These are phyloP conservation scores for Rallus crepitans DNA, from an alignment of 2,797 vertebrate species.

Conservation along the genomic window DNA sequence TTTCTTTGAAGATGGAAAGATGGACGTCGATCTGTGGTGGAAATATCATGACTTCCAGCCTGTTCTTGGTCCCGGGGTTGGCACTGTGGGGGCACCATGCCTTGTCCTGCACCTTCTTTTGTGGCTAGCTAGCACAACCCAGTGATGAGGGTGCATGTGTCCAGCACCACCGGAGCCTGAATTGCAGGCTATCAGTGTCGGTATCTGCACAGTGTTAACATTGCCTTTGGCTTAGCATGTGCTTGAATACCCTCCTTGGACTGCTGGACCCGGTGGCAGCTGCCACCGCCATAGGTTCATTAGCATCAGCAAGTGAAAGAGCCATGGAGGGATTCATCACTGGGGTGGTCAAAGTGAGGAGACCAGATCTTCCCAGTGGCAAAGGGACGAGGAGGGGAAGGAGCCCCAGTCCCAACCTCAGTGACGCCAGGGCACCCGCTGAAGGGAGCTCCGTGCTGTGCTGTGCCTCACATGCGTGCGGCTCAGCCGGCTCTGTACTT, in stretches of 20 bases:
- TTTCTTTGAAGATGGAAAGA: conserved; percentile 40
- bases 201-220: fast-evolving
- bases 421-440: fast-evolving
- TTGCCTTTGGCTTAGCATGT: not conserved
- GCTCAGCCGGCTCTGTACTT: conserved; percentile 12
- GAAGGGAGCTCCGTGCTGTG: not conserved
- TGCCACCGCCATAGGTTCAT: not conserved
- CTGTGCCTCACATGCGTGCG: not conserved
- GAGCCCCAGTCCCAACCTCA: not conserved
- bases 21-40: not conserved
- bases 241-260: fast-evolving
- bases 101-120: not conserved
- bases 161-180: fast-evolving
- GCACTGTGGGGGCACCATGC: not conserved
- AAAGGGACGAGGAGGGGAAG: not conserved
- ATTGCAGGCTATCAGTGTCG: fast-evolving
- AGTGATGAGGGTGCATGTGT: fast-evolving
- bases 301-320: not conserved
- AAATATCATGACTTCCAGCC: not conserved
- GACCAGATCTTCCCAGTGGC: fast-evolving
- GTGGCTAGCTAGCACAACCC: not conserved
- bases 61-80: not conserved
- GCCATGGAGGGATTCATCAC: fast-evolving
- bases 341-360: fast-evolving
- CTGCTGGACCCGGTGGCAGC: fast-evolving